Percentiles rank a stretch among this genome's conserved stretches.
Conservation (phyloP, 2,888 invertebrate genomes). For the Papilio gigon region DNA sequence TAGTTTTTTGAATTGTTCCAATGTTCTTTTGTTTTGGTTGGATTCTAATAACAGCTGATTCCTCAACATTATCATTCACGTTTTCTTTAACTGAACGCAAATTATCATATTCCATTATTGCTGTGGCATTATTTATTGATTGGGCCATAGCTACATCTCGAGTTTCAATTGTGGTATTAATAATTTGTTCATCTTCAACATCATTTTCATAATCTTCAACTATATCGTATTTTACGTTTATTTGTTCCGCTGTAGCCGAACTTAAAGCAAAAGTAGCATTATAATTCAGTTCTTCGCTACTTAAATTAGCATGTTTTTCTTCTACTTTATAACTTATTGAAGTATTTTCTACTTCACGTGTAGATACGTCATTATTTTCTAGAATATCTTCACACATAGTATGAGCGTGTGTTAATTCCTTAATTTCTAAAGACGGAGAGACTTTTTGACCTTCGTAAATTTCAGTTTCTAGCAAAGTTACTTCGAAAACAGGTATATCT, state of each 20-base stretch:
- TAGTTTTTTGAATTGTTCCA: background rate
- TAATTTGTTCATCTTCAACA: background rate
- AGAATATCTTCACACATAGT: conserved; percentile 7
- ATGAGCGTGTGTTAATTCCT: conserved; percentile 14
- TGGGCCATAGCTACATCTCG: background rate
- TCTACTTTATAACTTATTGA: background rate
- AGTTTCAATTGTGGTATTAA: background rate
- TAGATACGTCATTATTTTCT: background rate
- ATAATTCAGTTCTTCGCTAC: background rate
- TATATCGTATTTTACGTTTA: background rate
- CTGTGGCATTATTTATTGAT: background rate
- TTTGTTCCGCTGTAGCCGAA: background rate
- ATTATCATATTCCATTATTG: background rate
- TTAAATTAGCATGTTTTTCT: conserved; percentile 14
- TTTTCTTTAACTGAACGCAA: background rate
- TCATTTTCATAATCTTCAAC: conserved; percentile 9
- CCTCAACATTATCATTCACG: background rate
- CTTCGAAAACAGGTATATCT: conserved; percentile 1
- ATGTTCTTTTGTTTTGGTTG: conserved; percentile 9
- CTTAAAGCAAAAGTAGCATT: background rate
- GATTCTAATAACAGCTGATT: background rate
- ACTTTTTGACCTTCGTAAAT: background rate
- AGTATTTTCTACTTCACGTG: background rate
- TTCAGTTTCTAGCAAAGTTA: background rate
- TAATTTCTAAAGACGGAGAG: conserved; percentile 4